Conservation (phyloP, 2,888 invertebrate species). For the Pseudococcus jackbeardsleyi region DNA sequence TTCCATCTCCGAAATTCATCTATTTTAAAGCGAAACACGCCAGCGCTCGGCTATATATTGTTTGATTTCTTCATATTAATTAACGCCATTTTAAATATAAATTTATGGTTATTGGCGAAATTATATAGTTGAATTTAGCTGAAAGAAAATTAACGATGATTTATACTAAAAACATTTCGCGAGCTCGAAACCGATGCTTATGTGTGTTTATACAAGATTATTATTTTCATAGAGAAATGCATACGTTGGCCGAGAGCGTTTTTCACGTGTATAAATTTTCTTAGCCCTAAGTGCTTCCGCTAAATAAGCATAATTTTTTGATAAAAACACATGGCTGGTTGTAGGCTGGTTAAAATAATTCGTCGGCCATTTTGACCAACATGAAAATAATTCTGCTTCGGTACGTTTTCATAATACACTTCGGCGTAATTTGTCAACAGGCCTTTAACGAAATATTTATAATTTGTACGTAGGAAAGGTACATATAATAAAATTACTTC, state of each 20-base stretch:
- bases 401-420: constrained; percentile 1
- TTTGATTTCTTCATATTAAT: constrained; percentile 53
- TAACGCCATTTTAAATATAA: constrained; percentile 33
- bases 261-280: constrained; percentile 1
- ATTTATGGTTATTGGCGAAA: constrained; percentile 38
- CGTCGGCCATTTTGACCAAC: not conserved
- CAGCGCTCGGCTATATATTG: not conserved
- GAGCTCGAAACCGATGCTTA: not conserved
- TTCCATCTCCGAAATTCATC: constrained; percentile 24
- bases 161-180: not conserved
- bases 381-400: constrained; percentile 10
- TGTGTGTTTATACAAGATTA: not conserved
- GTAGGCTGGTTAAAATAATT: not conserved
- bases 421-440: not conserved
- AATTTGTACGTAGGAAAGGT: not conserved
- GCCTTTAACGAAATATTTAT: constrained; percentile 1
- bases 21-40: constrained; percentile 18
- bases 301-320: constrained; percentile 17
- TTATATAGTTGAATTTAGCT: constrained; percentile 5
- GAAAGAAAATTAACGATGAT: constrained; percentile 30
- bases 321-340: not conserved
- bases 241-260: not conserved
- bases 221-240: constrained; percentile 20
- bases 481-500: constrained; percentile 14
- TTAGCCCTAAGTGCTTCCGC: constrained; percentile 13